phyloP scores from a whole-genome alignment of 2,113 vertebrate genomes.

The Sus scrofa region DNA sequence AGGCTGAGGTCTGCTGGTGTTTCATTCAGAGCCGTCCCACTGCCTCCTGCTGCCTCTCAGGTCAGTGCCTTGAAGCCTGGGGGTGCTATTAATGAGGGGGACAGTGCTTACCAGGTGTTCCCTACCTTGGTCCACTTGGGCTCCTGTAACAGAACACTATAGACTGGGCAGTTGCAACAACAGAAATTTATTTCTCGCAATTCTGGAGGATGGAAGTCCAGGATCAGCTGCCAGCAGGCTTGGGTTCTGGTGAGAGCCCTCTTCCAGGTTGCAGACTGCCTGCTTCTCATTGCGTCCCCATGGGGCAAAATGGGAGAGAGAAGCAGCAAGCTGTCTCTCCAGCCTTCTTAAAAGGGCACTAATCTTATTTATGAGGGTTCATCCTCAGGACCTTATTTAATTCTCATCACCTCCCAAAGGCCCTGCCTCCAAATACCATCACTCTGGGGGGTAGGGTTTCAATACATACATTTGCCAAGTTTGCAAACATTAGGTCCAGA shows the following conservation, averaged over 20 bases:
- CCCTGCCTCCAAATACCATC: not conserved
- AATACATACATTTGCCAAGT: not conserved
- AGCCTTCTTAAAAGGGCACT: not conserved
- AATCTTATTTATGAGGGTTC: not conserved
- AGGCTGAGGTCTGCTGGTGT: not conserved
- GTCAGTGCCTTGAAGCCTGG: not conserved
- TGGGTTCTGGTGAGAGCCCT: not conserved
- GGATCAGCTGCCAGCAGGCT: not conserved
- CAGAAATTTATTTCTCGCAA: not conserved
- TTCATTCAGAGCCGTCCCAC: fast-evolving
- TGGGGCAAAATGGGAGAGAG: not conserved
- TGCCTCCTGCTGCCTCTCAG: not conserved
- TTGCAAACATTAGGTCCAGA: not conserved
- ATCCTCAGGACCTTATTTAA: not conserved
- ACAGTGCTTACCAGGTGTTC: not conserved
- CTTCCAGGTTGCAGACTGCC: not conserved
- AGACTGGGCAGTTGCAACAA: not conserved
- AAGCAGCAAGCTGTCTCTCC: not conserved
- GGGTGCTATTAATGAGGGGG: not conserved
- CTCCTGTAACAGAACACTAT: not conserved
- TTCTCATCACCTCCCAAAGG: not conserved
- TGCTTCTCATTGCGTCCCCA: not conserved
- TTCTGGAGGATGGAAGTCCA: not conserved
- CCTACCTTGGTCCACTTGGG: not conserved
- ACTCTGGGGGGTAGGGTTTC: not conserved